Conservation (phyloP, 2,797 vertebrate species). For the Ctenopoma multispine region DNA sequence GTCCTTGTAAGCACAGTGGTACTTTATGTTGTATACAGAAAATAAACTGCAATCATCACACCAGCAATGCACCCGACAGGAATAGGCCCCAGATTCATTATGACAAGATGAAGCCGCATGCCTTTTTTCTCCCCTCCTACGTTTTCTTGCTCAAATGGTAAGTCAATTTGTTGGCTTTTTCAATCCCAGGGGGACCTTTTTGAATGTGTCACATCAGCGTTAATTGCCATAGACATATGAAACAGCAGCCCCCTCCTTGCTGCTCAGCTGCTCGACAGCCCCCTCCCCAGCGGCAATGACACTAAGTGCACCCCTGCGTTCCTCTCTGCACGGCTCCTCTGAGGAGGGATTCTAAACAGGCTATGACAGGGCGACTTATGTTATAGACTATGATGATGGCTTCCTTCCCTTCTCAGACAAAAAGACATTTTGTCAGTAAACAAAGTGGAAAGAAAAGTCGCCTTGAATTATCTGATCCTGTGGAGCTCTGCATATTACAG, state of each 20-base stretch:
- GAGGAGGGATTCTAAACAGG: constrained; percentile 72
- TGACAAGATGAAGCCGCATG: constrained; percentile 63
- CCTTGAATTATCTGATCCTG: constrained; percentile 61
- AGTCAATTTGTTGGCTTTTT: constrained; percentile 83
- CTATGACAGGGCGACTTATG: constrained; percentile 74
- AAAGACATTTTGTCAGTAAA: constrained; percentile 70
- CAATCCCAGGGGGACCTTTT: constrained; percentile 75
- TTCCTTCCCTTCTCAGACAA: constrained; percentile 54
- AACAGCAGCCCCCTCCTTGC: constrained; percentile 66
- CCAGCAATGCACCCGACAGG: constrained; percentile 56
- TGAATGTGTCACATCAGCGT: constrained; percentile 79
- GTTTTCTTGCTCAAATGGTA: constrained; percentile 68
- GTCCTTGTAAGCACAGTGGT: constrained; percentile 71
- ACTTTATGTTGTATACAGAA: constrained; percentile 69
- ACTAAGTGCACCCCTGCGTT: constrained; percentile 77
- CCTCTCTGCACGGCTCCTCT: constrained; percentile 64
- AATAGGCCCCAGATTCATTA: constrained; percentile 75
- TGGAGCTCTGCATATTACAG: constrained; percentile 63
- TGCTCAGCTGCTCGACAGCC: constrained; percentile 54
- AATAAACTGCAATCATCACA: constrained; percentile 71
- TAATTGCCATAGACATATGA: constrained; percentile 83
- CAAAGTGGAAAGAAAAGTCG: constrained; percentile 41
- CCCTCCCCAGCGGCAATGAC: constrained; percentile 72
- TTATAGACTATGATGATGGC: constrained; percentile 58
- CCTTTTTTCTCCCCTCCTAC: constrained; percentile 38